These are phyloP conservation scores for Eupeodes corollae DNA, from an alignment of 1,140 invertebrate genomes.

Conservation along the genomic window DNA sequence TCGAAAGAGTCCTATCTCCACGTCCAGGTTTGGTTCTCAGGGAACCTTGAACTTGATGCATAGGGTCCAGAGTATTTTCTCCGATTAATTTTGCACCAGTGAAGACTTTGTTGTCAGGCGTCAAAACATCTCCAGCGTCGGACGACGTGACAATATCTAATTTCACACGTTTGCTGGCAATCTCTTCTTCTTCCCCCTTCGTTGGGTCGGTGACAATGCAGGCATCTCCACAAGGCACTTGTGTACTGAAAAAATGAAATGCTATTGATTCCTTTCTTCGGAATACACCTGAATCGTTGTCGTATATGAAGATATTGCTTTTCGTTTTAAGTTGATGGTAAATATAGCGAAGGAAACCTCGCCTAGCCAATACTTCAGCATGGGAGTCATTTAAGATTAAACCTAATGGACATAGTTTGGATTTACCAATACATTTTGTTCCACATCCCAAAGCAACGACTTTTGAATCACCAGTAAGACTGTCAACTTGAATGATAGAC, in stretches of 20 bases:
- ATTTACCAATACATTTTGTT: constrained; percentile 77
- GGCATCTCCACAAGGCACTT: constrained; percentile 88
- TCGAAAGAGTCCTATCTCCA: constrained; percentile 76
- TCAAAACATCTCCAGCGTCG: too few relatives aligned
- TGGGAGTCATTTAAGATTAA: constrained; percentile 78
- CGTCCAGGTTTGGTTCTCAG: constrained; percentile 85
- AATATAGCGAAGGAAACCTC: constrained; percentile 69
- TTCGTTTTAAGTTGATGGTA: constrained; percentile 38
- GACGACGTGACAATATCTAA: not conserved
- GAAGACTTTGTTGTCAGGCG: constrained; percentile 27
- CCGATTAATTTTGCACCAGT: constrained; percentile 81
- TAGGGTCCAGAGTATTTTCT: constrained; percentile 43
- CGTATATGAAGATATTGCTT: constrained; percentile 32
- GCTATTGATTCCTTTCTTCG: constrained; percentile 46
- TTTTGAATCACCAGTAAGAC: constrained; percentile 33
- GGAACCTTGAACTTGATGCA: constrained; percentile 45
- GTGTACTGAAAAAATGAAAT: constrained; percentile 80
- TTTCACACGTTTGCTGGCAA: not conserved
- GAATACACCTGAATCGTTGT: constrained; percentile 34
- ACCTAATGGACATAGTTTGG: constrained; percentile 49
- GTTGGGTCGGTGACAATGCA: constrained; percentile 11
- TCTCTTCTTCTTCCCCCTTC: not conserved
- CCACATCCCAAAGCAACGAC: constrained; percentile 77
- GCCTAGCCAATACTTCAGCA: constrained; percentile 75
- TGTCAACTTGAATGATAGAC: constrained; percentile 50